Evolutionary conservation across 1,140 invertebrate genomes (phyloP).

Genomic region (Drosophila trapezifrons): DNA sequence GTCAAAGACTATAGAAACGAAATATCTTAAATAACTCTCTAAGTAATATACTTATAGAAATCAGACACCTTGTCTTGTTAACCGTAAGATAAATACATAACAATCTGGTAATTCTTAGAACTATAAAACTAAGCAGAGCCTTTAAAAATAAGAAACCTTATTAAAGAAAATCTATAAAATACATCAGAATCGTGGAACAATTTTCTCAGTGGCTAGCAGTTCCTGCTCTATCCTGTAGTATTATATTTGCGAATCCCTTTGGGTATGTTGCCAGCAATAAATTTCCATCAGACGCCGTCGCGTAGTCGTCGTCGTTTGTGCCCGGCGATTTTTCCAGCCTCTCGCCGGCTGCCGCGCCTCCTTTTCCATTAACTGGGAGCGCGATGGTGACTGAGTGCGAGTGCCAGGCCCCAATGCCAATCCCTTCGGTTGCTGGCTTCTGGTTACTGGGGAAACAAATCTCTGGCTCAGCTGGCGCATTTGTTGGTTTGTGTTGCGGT

Average conservation of each 20-base stretch:
- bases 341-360: conserved; percentile 46
- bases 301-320: conserved; percentile 42
- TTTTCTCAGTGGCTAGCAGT: conserved; percentile 24
- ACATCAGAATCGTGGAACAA: not conserved
- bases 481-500: conserved; percentile 69
- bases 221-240: conserved; percentile 52
- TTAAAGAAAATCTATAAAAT: not conserved
- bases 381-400: not conserved
- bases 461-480: conserved; percentile 75
- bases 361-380: conserved; percentile 56
- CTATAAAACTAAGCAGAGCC: not conserved
- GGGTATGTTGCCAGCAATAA: conserved; percentile 79
- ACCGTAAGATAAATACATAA: too few relatives aligned
- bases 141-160: too few relatives aligned
- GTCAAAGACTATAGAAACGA: too few relatives aligned
- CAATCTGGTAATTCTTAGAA: too few relatives aligned
- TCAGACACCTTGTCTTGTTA: too few relatives aligned
- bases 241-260: conserved; percentile 82
- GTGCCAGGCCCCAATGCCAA: not conserved
- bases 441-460: conserved; percentile 64
- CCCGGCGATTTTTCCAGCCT: conserved; percentile 71
- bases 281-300: conserved; percentile 75
- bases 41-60: too few relatives aligned
- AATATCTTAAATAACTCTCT: too few relatives aligned
- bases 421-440: conserved; percentile 11